phyloP scores from a whole-genome alignment of 2,113 vertebrate species.

The Odontesthes bonariensis region DNA sequence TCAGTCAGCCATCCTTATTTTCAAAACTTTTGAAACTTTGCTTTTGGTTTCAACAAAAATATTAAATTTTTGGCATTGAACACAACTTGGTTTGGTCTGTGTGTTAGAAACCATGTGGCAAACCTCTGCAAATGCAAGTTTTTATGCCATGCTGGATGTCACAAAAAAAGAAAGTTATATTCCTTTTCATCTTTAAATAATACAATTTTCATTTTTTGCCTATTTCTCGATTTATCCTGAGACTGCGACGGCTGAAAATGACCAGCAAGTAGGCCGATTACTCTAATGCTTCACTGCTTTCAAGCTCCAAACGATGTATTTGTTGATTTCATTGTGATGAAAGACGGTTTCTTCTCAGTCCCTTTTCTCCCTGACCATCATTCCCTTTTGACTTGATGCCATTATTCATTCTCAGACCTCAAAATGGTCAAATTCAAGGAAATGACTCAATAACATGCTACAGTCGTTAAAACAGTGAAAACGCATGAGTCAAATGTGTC shows the following conservation, averaged over 20 bases:
- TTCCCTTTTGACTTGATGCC: slow-evolving; percentile 48
- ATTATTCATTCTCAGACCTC: slow-evolving; percentile 35
- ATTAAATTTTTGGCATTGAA: too few species aligned
- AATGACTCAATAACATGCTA: slow-evolving; percentile 56
- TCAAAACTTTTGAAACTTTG: too few species aligned
- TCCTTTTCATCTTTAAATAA: background rate
- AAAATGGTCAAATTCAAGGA: slow-evolving; percentile 52
- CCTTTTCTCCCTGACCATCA: slow-evolving; percentile 42
- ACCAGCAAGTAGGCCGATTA: slow-evolving; percentile 42
- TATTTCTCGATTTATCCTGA: background rate
- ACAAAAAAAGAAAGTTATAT: background rate
- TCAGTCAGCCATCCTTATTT: background rate
- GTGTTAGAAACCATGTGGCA: too few species aligned
- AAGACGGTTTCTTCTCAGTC: slow-evolving; percentile 46
- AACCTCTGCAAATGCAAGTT: too few species aligned
- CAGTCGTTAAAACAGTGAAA: slow-evolving; percentile 69
- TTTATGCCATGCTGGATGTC: too few species aligned
- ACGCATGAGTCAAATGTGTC: slow-evolving; percentile 51
- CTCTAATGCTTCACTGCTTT: slow-evolving; percentile 47
- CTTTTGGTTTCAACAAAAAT: too few species aligned
- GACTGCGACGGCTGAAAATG: slow-evolving; percentile 18
- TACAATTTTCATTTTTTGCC: background rate
- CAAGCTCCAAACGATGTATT: slow-evolving; percentile 36
- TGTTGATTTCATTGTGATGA: slow-evolving; percentile 50
- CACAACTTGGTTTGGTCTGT: too few species aligned